Base-by-base conservation (phyloP, 2,113 vertebrate genomes). In the Vidua macroura region DNA sequence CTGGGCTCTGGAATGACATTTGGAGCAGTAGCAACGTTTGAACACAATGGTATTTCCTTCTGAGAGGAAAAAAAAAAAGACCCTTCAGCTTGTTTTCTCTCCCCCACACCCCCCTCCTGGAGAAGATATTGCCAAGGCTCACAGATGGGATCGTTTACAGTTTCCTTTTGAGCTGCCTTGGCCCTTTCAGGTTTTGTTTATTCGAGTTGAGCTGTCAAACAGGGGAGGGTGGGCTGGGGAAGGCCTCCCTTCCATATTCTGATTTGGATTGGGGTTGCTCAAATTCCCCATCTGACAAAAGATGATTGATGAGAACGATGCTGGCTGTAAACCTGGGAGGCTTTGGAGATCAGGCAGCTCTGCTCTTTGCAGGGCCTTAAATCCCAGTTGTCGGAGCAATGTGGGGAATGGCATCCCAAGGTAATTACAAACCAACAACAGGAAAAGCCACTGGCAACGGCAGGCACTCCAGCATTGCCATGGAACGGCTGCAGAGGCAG, bases 71-170 rank as follows among this genome's bases (percentile, higher is more conserved):
- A 75, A 85, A 75, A 72, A 75, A 76, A 77, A 27, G 88, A 90
- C 83, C 49, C 80, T 96, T 81, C 88, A 67, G 69, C 35, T 93
- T 93, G 81, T 96, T 93, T 95, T 94, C 91, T 96, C 86, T 69
- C 84, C 94, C 74, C 79, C 56, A 70, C 1, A 0, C 52, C 49
- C 48, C 82, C 60, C 93, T 94, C 66, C 95, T 86, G 83, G 91
- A 95, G 86, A 82, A 97, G 83, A 90, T 88, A 88, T 37, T 89
- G 83, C 92, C 94, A 96, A 97, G 93, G 94, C 83, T 83, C 97
- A 95, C 97, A 97, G 96, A 97, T 95, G 96, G 97, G 93, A 97
- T 95, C 96, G 44, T 95, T 97, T 97, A 96, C 84, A 91, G 94
- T 93, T 93, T 96, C 88, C 91, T 96, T 98, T 97, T 95, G 91